Evolutionary conservation across 2,888 invertebrate genomes (phyloP), one percentile per base, ranked within the genome.

Genomic region (Melolontha melolontha): DNA sequence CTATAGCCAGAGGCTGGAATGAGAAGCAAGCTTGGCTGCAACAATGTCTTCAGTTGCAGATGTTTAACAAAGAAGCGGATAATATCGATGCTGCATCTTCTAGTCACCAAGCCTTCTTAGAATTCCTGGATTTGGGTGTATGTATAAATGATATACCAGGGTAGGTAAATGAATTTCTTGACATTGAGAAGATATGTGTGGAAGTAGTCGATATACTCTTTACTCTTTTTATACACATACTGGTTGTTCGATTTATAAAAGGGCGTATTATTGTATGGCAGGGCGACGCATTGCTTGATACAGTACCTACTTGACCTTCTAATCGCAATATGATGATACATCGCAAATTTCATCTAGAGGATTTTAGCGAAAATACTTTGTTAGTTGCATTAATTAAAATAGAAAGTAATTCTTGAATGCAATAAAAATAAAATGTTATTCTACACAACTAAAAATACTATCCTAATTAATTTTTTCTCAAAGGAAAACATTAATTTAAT

Each of bases 41-140:
- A 75, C 96, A 98, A 81, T 91, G 95, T 72, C 88, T 95, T 39
- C 94, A 97, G 75, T 85, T 98, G 69, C 96, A 95, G 83, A 88
- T 92, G 72, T 97, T 97, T 84, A 96, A 96, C 83, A 90, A 96
- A 42, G 98, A 98, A 82, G 97, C 97, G 0, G 98, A 98, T 81
- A 95, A 97, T 81, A 95, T 98, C 72, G 98, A 98, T 84, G 96
- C 98, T 0, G 92, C 94, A 10, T 96, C 95, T 55, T 94, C 95
- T 64, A 94, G 96, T 12, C 97, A 98, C 80, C 93, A 96, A 81
- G 95, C 96, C 0, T 97, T 95, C 84, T 86, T 98, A 16, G 97
- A 97, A 76, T 94, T 93, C 82, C 89, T 89, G 8, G 92, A 96
- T 74, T 87, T 94, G 50, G 98, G 97, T 72, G 94, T 94, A 81